These are phyloP conservation scores for Hucho hucho DNA, from an alignment of 2,113 vertebrate genomes.

Conservation along the genomic window DNA sequence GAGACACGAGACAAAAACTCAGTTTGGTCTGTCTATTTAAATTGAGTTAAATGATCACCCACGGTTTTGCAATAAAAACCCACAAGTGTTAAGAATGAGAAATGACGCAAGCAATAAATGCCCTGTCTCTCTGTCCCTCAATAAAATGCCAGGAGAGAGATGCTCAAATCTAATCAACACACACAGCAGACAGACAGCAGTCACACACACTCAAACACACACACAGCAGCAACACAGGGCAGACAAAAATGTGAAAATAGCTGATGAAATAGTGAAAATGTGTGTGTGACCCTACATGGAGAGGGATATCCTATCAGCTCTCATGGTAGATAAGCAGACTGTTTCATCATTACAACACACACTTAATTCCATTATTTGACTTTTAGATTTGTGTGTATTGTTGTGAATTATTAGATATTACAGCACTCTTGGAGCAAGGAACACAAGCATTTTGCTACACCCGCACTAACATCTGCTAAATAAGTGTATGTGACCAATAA, in stretches of 20 bases:
- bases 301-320: constrained; percentile 41
- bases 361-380: neutral
- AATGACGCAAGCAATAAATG: constrained; percentile 25
- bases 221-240: neutral
- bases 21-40: constrained; percentile 8
- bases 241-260: no score
- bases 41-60: constrained; percentile 21
- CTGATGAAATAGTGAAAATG: neutral
- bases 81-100: constrained; percentile 35
- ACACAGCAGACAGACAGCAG: neutral
- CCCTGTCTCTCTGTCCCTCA: constrained; percentile 21
- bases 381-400: no score
- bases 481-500: no score
- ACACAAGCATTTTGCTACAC: no score
- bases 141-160: constrained; percentile 39
- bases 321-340: constrained; percentile 43
- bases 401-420: no score
- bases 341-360: constrained; percentile 42
- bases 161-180: constrained; percentile 6
- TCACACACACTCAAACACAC: neutral
- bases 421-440: no score
- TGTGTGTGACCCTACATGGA: neutral
- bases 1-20: neutral
- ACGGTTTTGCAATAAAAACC: constrained; percentile 22
- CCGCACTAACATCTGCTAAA: no score